These are phyloP conservation scores for Stramonita haemastoma DNA, from an alignment of 2,888 invertebrate genomes.

Conservation along the genomic window DNA sequence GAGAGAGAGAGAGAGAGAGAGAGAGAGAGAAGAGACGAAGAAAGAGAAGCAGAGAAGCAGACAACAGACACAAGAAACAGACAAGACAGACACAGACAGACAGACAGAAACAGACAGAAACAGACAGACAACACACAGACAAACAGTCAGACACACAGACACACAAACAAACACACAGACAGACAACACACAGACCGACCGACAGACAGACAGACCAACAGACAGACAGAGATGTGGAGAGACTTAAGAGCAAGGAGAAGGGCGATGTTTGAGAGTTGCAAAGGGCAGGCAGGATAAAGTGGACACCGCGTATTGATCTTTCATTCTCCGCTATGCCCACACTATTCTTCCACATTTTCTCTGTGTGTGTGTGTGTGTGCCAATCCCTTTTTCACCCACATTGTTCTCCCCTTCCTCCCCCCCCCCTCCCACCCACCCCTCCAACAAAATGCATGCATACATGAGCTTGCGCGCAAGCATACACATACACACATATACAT, in stretches of 20 bases:
- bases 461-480: neutral
- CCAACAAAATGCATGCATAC: neutral
- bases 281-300: no score
- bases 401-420: no score
- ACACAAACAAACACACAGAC: neutral
- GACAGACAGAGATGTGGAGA: neutral
- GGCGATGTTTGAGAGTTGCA: neutral
- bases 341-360: no score
- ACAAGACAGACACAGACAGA: neutral
- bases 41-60: neutral
- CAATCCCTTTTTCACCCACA: no score
- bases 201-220: neutral
- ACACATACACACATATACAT: neutral
- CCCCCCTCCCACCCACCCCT: no score
- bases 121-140: neutral
- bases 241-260: neutral
- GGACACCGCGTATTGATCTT: no score
- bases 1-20: neutral
- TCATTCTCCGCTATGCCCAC: no score
- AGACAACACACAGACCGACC: neutral
- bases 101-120: neutral
- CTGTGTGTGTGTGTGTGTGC: no score
- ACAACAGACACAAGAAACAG: neutral
- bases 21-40: neutral
- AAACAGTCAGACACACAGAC: neutral